These are phyloP conservation scores for Pocota personata DNA, from an alignment of 2,888 invertebrate species.

Conservation along the genomic window DNA sequence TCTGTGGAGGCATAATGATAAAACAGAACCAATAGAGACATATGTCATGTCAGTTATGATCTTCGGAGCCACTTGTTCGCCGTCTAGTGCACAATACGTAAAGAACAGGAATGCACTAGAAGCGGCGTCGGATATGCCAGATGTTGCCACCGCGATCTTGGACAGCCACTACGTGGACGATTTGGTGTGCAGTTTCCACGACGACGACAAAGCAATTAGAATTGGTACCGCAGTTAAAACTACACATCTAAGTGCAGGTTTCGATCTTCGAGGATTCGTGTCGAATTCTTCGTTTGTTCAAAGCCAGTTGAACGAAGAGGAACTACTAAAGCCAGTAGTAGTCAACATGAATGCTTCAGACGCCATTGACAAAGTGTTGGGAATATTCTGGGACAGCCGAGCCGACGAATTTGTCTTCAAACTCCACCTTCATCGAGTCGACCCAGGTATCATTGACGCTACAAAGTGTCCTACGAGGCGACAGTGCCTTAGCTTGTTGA, in stretches of 20 bases:
- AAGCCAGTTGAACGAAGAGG: background rate
- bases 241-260: conserved; percentile 10
- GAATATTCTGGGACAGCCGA: conserved; percentile 64
- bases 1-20: conserved; percentile 74
- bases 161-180: conserved; percentile 60
- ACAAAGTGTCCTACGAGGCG: conserved; percentile 70
- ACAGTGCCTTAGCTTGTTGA: conserved; percentile 69
- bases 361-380: conserved; percentile 63
- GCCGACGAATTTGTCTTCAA: conserved; percentile 35
- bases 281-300: conserved; percentile 10
- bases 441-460: conserved; percentile 1
- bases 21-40: conserved; percentile 7
- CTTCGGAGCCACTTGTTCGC: conserved; percentile 73
- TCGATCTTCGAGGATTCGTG: conserved; percentile 4
- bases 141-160: conserved; percentile 47
- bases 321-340: background rate
- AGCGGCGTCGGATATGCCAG: conserved; percentile 20
- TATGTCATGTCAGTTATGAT: conserved; percentile 74
- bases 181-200: conserved; percentile 27
- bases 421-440: conserved; percentile 45
- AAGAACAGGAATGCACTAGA: conserved; percentile 58
- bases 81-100: conserved; percentile 65
- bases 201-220: conserved; percentile 17
- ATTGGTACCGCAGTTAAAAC: conserved; percentile 4
- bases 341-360: background rate